A percentile compares a stretch with the other conserved stretches of the same genome.
Evolutionary conservation across 2,113 vertebrate species (phyloP).

Genomic region (Myanophis thanlyinensis): DNA sequence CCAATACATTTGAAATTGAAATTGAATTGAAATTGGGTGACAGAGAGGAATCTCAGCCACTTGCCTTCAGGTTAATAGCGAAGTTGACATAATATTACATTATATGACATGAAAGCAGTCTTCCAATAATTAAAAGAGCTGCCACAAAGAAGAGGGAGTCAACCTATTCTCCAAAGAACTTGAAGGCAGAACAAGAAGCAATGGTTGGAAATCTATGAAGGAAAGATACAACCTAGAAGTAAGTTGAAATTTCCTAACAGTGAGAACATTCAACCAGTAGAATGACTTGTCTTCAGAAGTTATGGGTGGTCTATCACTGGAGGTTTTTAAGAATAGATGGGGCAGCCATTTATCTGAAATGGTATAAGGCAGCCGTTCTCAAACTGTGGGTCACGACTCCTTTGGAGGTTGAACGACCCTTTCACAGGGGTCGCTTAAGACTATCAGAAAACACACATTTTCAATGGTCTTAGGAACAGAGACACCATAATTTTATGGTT

Average conservation of each 20-base stretch:
- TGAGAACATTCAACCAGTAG: not conserved
- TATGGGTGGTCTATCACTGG: not conserved
- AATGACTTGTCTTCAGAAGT: not conserved
- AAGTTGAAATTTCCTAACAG: not conserved
- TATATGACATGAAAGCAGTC: not conserved
- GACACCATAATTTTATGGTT: too few species aligned
- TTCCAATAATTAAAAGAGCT: not conserved
- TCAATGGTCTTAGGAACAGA: too few species aligned
- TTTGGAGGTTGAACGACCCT: too few species aligned
- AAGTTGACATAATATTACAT: not conserved
- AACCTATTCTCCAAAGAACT: not conserved
- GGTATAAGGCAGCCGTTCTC: too few species aligned
- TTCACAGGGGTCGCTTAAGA: too few species aligned
- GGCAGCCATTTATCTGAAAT: not conserved
- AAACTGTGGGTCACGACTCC: too few species aligned
- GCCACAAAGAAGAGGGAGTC: not conserved
- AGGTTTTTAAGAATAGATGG: not conserved
- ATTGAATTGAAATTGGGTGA: too few species aligned
- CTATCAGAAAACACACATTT: too few species aligned
- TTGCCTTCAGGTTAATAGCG: not conserved
- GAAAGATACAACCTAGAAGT: not conserved
- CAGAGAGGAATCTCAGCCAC: not conserved
- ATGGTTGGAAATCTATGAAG: not conserved
- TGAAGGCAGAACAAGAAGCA: not conserved
- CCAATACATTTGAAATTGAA: too few species aligned